Percentiles rank a stretch among this genome's conserved stretches.
Conservation (phyloP, 1,140 invertebrate genomes). For the Plectrocnemia conspersa region DNA sequence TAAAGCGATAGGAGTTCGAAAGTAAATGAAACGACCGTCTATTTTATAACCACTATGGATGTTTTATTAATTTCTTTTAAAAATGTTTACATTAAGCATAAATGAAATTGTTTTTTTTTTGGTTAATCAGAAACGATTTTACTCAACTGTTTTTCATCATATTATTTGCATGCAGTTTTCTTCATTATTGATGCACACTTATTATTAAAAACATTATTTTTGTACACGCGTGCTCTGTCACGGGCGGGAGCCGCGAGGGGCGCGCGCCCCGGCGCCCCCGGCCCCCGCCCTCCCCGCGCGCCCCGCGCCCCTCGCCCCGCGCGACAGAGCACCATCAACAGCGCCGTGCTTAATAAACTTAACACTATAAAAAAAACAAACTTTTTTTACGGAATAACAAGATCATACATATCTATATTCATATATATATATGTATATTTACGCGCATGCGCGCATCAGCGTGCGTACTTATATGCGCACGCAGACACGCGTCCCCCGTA, state of each 20-base stretch:
- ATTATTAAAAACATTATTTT: conserved; percentile 18
- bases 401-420: conserved; percentile 5
- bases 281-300: neutral
- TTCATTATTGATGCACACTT: conserved; percentile 23
- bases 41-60: conserved; percentile 38
- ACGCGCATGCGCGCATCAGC: neutral
- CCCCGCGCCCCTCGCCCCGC: conserved; percentile 5
- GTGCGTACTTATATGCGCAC: too few relatives aligned
- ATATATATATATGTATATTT: conserved; percentile 1
- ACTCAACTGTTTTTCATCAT: conserved; percentile 31
- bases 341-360: conserved; percentile 20
- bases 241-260: conserved; percentile 6
- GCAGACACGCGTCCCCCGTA: too few relatives aligned
- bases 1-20: neutral
- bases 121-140: conserved; percentile 24
- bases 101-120: conserved; percentile 33
- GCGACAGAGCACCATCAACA: conserved; percentile 10
- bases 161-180: conserved; percentile 32
- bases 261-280: conserved; percentile 12
- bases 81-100: conserved; percentile 38
- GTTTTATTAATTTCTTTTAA: conserved; percentile 37
- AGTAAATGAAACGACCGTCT: conserved; percentile 23
- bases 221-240: conserved; percentile 28
- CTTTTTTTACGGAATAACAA: conserved; percentile 18
- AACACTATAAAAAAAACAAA: conserved; percentile 28